These are phyloP conservation scores for Machaerirhynchus nigripectus DNA, from an alignment of 2,113 vertebrate species.

Conservation along the genomic window DNA sequence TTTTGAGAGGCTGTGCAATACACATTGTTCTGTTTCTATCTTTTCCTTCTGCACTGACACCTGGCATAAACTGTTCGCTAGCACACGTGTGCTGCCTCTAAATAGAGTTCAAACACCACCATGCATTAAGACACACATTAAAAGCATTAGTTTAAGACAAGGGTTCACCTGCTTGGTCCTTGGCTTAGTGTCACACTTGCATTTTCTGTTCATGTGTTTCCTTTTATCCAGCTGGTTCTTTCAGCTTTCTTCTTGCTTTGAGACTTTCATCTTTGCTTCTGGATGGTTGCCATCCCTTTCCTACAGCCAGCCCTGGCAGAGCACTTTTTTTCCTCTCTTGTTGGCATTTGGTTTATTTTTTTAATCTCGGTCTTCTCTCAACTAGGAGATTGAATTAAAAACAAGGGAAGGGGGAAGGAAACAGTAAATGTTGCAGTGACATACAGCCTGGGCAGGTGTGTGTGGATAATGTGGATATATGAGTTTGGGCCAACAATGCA, in stretches of 20 bases:
- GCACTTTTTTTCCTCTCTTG: neutral
- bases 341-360: neutral
- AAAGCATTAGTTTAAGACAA: neutral
- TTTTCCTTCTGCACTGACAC: neutral
- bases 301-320: neutral
- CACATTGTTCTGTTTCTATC: neutral
- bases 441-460: neutral
- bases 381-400: neutral
- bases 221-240: neutral
- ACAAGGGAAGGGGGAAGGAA: neutral
- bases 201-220: neutral
- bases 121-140: rapidly evolving
- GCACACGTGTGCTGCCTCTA: rapidly evolving
- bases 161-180: neutral
- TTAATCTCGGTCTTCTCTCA: neutral
- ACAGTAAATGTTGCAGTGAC: neutral
- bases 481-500: neutral
- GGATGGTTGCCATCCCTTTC: neutral
- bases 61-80: neutral
- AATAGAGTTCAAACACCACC: neutral
- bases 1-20: neutral
- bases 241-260: neutral
- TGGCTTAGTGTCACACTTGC: neutral
- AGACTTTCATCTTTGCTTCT: neutral
- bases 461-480: neutral